Evolutionary conservation across 1,140 invertebrate species (phyloP).

Genomic region (Chironomus striatipennis): DNA sequence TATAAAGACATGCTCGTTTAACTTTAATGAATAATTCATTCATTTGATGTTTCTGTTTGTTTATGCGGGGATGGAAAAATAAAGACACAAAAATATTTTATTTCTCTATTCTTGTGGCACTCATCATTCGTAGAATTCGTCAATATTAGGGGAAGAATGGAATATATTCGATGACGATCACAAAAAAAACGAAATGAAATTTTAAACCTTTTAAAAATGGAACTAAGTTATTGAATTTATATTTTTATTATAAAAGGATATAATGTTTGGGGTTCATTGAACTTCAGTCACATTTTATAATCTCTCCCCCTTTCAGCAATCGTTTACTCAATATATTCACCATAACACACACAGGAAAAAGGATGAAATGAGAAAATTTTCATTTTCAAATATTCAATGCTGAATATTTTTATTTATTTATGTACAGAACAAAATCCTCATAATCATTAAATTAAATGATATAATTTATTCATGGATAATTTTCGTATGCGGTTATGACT

Average conservation of each 20-base stretch:
- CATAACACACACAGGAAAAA: no score
- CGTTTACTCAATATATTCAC: no score
- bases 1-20: slow-evolving; percentile 2
- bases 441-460: slow-evolving; percentile 15
- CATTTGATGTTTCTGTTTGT: neutral
- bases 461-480: slow-evolving; percentile 10
- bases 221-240: neutral
- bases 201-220: neutral
- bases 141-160: neutral
- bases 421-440: neutral
- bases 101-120: neutral
- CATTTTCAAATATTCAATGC: no score
- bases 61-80: neutral
- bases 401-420: no score
- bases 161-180: neutral
- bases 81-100: neutral
- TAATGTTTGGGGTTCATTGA: neutral
- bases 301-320: neutral
- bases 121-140: neutral
- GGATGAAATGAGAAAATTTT: no score
- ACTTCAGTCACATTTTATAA: neutral
- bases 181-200: neutral
- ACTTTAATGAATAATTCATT: slow-evolving; percentile 10
- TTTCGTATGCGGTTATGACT: neutral
- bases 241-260: neutral